phyloP scores from a whole-genome alignment of 2,113 vertebrate genomes.

The Phocoena phocoena region DNA sequence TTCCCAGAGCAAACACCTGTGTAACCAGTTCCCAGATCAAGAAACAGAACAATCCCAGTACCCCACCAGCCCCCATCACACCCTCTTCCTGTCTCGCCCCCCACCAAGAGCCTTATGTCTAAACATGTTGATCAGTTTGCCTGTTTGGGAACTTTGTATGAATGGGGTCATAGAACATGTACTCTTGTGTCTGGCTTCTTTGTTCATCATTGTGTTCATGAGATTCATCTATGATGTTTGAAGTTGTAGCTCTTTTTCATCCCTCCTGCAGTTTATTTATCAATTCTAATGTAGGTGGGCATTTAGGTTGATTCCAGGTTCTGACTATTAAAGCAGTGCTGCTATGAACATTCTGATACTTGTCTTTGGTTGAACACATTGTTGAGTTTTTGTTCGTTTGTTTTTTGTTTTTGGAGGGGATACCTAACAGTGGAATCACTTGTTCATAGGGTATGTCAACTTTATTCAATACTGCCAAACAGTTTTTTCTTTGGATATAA shows the following conservation, averaged over 20 bases:
- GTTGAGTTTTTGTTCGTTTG: neutral
- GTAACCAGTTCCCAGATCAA: neutral
- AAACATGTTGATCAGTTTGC: neutral
- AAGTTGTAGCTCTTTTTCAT: neutral
- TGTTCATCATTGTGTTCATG: neutral
- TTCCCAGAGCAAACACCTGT: neutral
- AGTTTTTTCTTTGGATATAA: neutral
- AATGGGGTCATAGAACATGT: neutral
- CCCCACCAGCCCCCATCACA: neutral
- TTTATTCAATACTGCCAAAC: neutral
- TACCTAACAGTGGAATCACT: neutral
- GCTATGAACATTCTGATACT: neutral
- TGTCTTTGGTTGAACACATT: neutral
- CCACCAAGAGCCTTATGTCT: neutral
- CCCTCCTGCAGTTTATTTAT: neutral
- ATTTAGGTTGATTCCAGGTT: neutral
- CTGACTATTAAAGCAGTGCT: neutral
- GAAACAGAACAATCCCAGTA: neutral
- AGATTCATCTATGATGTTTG: neutral
- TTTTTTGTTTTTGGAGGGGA: neutral
- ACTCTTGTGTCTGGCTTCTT: neutral
- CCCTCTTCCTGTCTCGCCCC: neutral
- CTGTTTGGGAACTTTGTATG: neutral
- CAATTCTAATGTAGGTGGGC: neutral
- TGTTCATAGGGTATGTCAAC: neutral